Evolutionary conservation across 2,797 vertebrate species (phyloP), one percentile per base, ranked within the genome.

Genomic region (Coilia nasus): DNA sequence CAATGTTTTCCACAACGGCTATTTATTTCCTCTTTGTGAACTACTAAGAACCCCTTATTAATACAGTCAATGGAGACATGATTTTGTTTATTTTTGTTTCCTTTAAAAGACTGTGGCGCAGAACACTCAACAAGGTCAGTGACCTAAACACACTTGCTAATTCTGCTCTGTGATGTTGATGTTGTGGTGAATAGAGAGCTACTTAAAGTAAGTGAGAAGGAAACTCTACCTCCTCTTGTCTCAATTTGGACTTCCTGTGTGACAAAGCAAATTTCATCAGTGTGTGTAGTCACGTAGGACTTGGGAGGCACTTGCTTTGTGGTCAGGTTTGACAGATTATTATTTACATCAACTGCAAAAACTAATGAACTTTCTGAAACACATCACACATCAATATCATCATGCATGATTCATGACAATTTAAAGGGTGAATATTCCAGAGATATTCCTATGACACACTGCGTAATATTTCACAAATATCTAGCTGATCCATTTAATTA

Each of bases 241-340:
- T 80, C 67, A 86, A 57, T 64, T 28, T 44, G 44, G n/a, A 83
- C 85, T 87, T 91, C 89, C 88, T 88, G 86, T 86, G 67, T 82
- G 83, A 35, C 83, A 11, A 59, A 78, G 75, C 71, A 89, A 71
- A 81, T 19, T 28, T 17, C 56, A 6, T 56, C 85, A 82, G 88
- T 91, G 88, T 86, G 81, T 82, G 59, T 50, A 89, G 91, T 90
- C 91, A 92, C 89, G 90, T 91, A 91, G 85, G 50, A 82, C 86
- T 85, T 83, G 78, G 71, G 71, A 82, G 81, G 60, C 46, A 41
- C 82, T 83, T 47, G 82, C 67, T 50, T 83, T 62, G 80, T 83
- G 15, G 50, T 82, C 83, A 71, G 82, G 83, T 75, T 84, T 75
- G 67, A 90, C 87, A 88, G 81, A 80, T 81, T 88, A 87, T 87